Evolutionary conservation across 2,888 invertebrate species (phyloP).

Genomic region (Notodonta ziczac): DNA sequence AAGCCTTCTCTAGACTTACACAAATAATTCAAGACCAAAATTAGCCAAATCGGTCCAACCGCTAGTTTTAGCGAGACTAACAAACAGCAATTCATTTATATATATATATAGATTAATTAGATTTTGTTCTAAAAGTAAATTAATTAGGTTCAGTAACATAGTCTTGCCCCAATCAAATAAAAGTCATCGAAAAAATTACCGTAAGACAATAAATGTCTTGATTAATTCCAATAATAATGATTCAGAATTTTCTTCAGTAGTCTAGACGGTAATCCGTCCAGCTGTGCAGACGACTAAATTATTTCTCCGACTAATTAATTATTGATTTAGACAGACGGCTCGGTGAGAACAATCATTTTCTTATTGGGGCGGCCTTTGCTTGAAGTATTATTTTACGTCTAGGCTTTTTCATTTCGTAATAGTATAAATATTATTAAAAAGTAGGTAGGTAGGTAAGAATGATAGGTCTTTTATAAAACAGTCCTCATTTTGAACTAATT

Average conservation of each 20-base stretch:
- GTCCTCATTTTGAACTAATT: no score
- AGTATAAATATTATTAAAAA: no score
- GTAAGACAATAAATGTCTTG: not conserved
- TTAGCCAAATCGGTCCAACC: no score
- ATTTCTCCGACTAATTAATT: slow-evolving; percentile 3
- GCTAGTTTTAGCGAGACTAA: no score
- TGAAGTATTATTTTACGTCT: not conserved
- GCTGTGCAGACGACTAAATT: slow-evolving; percentile 1
- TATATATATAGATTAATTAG: no score
- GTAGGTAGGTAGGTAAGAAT: no score
- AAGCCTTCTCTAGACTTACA: no score
- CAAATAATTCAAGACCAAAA: no score
- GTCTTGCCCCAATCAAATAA: not conserved
- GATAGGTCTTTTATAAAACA: no score
- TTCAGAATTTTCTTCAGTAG: slow-evolving; percentile 1
- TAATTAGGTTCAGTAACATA: not conserved
- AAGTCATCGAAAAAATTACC: not conserved
- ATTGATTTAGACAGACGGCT: slow-evolving; percentile 3
- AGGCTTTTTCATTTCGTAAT: no score
- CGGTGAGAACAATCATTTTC: slow-evolving; percentile 1
- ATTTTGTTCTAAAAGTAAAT: not conserved
- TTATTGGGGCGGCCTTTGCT: not conserved
- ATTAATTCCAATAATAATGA: slow-evolving; percentile 1
- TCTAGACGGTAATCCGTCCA: not conserved
- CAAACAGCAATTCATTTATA: no score